Evolutionary conservation across 2,113 vertebrate genomes (phyloP), one percentile per base, ranked within the genome.

Genomic region (Xyrauchen texanus): DNA sequence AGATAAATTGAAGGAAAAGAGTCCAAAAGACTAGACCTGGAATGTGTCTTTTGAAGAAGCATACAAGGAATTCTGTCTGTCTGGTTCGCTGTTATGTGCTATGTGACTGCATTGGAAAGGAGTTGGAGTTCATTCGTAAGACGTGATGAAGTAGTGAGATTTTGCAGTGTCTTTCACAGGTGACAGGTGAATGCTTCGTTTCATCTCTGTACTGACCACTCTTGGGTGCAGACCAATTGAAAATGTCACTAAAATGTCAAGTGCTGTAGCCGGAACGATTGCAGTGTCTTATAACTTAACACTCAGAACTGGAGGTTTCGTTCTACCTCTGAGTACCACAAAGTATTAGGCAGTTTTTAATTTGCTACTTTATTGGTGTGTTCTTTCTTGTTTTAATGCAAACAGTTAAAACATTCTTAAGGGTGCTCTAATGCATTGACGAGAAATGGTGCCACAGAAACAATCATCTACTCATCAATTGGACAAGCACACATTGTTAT

Each of bases 231-330:
- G 62, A 76, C 73, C 61, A 64, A 45, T 45, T 13, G 11, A 64
- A 68, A 68, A 75, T 64, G 78, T 58, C 78, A 49, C 42, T 55
- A 45, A 74, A 73, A 66, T 80, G 63, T 74, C 71, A 80, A 74
- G 62, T n/a, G 45, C 12, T 45, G 64, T 49, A 45, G n/a, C 45
- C 73, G 4, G 65, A 76, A 10, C 55, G 52, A 72, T 69, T 58
- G 47, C 16, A 71, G 44, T 55, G 74, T 66, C 74, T 76, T 44
- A 11, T 66, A 7, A 55, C 11, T 13, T 5, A 58, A 8, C 49
- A 76, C 60, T 75, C 58, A 52, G 9, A 44, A 52, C 47, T 55
- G 47, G 62, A 55, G 74, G 55, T 74, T 34, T 74, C 58, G 62
- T 74, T 16, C 6, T 51, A 51, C 46, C 72, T 42, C 72, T 63